Conservation (phyloP, 2,888 invertebrate species). For the Sussaba pulchella region DNA sequence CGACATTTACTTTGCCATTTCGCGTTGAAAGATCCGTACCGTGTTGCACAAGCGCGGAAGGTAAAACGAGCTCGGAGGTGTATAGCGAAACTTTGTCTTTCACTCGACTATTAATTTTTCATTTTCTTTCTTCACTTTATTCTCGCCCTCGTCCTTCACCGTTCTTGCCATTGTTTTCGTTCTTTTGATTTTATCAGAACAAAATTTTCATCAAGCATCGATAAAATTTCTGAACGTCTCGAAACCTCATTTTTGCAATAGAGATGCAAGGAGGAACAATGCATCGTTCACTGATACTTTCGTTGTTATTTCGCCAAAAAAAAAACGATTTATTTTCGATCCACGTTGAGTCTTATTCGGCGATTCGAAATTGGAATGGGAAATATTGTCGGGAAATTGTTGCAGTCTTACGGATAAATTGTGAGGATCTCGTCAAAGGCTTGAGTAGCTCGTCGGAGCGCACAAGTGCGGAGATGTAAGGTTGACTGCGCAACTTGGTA, state of each 20-base stretch:
- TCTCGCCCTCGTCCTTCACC: constrained; percentile 3
- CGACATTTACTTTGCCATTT: constrained; percentile 41
- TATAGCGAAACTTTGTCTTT: constrained; percentile 50
- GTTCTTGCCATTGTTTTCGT: constrained; percentile 24
- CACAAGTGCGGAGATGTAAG: neutral
- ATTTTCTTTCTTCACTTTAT: constrained; percentile 19
- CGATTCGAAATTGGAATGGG: constrained; percentile 5
- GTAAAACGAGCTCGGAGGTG: constrained; percentile 12
- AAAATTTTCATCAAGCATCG: constrained; percentile 49
- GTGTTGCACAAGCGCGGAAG: constrained; percentile 4
- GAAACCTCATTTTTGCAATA: neutral
- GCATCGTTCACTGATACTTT: neutral
- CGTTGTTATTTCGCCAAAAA: too few species aligned
- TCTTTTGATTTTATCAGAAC: neutral
- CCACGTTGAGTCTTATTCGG: too few species aligned
- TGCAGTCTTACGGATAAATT: constrained; percentile 23
- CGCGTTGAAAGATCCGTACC: constrained; percentile 8
- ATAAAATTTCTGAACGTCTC: constrained; percentile 59
- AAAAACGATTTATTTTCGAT: too few species aligned
- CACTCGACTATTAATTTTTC: constrained; percentile 58
- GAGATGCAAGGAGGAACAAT: constrained; percentile 1
- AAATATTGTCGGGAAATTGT: constrained; percentile 22
- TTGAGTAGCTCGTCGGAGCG: constrained; percentile 26
- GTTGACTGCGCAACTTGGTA: constrained; percentile 23
- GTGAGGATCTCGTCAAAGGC: constrained; percentile 13